These are phyloP conservation scores for Tethya wilhelma DNA, from an alignment of 37 sponge, comb jelly and placozoan species.

Conservation along the genomic window DNA sequence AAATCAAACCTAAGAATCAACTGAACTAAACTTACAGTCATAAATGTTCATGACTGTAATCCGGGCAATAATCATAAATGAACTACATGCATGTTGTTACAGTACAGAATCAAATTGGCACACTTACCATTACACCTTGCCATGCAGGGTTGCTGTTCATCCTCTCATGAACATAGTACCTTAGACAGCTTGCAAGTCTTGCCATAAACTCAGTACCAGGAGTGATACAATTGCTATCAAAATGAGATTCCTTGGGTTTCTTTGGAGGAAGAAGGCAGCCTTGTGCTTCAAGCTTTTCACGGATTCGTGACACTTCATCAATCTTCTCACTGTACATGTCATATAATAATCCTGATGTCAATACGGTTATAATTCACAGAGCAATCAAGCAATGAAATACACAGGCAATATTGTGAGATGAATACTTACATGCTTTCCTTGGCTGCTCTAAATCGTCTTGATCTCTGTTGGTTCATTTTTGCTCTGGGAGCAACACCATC, in stretches of 20 bases:
- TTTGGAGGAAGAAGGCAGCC: slow-evolving; percentile 87
- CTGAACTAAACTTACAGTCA: no score
- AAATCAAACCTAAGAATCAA: no score
- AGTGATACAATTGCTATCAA: slow-evolving; percentile 99
- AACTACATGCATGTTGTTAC: no score
- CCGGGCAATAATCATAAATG: no score
- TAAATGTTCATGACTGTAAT: no score
- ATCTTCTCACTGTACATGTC: slow-evolving; percentile 69
- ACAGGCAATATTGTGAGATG: not conserved
- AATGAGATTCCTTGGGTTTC: slow-evolving; percentile 77
- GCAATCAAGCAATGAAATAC: no score
- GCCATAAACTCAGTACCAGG: slow-evolving; percentile 98
- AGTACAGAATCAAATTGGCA: no score
- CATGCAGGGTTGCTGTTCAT: slow-evolving; percentile 96
- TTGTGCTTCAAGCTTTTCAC: slow-evolving; percentile 57
- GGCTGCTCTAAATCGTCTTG: slow-evolving; percentile 92
- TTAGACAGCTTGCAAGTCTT: slow-evolving; percentile 84
- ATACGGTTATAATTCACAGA: not conserved
- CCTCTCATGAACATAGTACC: slow-evolving; percentile 89
- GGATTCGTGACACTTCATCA: slow-evolving; percentile 67
- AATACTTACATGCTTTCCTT: slow-evolving; percentile 82
- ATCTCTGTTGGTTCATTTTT: slow-evolving; percentile 99
- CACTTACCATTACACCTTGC: slow-evolving; percentile 80
- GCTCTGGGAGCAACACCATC: slow-evolving; percentile 99
- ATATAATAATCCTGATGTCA: not conserved